A percentile compares a stretch with the other conserved stretches of the same genome.
These are phyloP conservation scores for Latheticus oryzae DNA, from an alignment of 2,888 invertebrate genomes.

Conservation along the genomic window DNA sequence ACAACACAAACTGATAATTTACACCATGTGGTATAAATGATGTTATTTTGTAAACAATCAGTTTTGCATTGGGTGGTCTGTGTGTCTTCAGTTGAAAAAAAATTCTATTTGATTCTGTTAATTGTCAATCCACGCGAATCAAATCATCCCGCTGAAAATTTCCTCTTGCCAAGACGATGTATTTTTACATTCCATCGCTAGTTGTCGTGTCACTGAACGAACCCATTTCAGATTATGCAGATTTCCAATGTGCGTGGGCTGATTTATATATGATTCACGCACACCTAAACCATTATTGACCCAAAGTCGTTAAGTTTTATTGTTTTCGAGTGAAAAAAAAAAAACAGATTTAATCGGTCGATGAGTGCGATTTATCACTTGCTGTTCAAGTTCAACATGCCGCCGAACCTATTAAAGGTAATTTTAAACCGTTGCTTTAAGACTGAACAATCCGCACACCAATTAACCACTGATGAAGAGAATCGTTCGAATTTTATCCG, in stretches of 20 bases:
- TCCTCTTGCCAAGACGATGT: conserved; percentile 17
- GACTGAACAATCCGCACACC: conserved; percentile 26
- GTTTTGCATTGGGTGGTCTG: conserved; percentile 14
- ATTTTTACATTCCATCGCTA: conserved; percentile 28
- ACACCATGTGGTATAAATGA: conserved; percentile 24
- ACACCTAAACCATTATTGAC: conserved; percentile 19
- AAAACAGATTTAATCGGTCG: conserved; percentile 20
- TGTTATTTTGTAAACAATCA: conserved; percentile 37
- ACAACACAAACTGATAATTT: conserved; percentile 15
- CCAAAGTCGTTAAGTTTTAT: conserved; percentile 14
- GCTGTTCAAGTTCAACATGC: conserved; percentile 30
- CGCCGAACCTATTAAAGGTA: conserved; percentile 35
- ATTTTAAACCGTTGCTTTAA: conserved; percentile 37
- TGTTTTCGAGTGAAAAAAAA: conserved; percentile 4
- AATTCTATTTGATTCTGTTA: too few relatives aligned
- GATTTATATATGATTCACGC: conserved; percentile 34
- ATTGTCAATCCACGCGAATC: too few relatives aligned
- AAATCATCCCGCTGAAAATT: not conserved
- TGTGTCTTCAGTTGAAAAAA: too few relatives aligned
- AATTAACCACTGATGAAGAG: conserved; percentile 25
- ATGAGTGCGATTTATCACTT: conserved; percentile 26
- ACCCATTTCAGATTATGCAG: conserved; percentile 37
- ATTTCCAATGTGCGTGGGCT: conserved; percentile 34
- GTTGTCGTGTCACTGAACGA: conserved; percentile 36
- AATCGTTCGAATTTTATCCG: conserved; percentile 31